Evolutionary conservation across 2,113 vertebrate species (phyloP).

Genomic region (Scolopax mira): DNA sequence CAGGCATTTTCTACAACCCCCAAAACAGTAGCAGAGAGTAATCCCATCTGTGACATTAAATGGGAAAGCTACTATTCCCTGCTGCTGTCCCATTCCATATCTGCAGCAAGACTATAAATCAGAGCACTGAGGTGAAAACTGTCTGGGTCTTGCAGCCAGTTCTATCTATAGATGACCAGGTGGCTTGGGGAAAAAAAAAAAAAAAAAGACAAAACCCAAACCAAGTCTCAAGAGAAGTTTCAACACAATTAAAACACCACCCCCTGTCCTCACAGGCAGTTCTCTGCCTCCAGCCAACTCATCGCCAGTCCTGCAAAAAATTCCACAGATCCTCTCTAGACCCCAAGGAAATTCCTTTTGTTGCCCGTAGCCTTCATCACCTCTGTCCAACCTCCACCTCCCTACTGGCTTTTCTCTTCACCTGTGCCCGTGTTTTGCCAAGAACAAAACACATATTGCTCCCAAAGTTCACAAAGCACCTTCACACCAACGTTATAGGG

Average conservation of each 20-base stretch:
- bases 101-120: neutral
- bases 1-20: neutral
- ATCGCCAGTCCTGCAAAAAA: neutral
- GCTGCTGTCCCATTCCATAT: neutral
- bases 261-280: neutral
- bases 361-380: too few species aligned
- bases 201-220: too few species aligned
- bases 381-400: neutral
- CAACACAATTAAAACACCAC: neutral
- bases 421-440: rapidly evolving
- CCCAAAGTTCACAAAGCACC: neutral
- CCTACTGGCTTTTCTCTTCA: neutral
- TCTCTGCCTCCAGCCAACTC: neutral
- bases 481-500: neutral
- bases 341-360: neutral
- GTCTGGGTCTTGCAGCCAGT: neutral
- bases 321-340: neutral
- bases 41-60: neutral
- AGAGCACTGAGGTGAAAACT: neutral
- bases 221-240: neutral
- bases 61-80: neutral
- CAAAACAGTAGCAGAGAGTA: neutral
- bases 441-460: neutral
- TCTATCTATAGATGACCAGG: neutral
- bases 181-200: neutral